phyloP scores from a whole-genome alignment of 1,140 invertebrate species.

The Drosophila yakuba region DNA sequence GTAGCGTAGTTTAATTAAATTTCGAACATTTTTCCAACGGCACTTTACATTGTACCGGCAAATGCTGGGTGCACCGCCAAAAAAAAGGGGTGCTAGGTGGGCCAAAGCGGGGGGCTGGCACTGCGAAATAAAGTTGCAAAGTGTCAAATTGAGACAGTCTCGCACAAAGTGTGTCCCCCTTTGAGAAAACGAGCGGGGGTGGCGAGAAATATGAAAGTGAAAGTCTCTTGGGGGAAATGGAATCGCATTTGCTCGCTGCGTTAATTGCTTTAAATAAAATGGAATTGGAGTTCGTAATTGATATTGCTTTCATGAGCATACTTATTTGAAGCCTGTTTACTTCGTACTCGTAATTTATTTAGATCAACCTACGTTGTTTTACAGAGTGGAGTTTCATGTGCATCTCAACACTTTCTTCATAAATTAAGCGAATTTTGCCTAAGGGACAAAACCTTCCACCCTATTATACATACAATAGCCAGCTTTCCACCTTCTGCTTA shows the following conservation, averaged over 20 bases:
- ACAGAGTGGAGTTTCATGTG: no score
- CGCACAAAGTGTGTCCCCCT: conserved; percentile 40
- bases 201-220: conserved; percentile 26
- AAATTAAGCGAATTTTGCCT: no score
- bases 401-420: no score
- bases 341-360: no score
- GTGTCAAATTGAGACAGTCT: conserved; percentile 66
- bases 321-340: not conserved
- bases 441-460: not conserved
- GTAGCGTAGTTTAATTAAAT: conserved; percentile 76
- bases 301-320: conserved; percentile 10
- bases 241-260: conserved; percentile 6
- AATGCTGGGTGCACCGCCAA: conserved; percentile 32
- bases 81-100: conserved; percentile 37
- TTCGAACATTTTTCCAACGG: conserved; percentile 67
- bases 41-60: conserved; percentile 59
- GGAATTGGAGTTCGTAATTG: conserved; percentile 29
- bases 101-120: not conserved
- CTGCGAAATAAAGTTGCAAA: conserved; percentile 51
- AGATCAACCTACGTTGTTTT: not conserved
- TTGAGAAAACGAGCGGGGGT: not conserved
- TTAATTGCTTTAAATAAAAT: conserved; percentile 31
- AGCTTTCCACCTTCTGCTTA: no score
- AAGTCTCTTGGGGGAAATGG: conserved; percentile 16
- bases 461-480: not conserved